A percentile compares a stretch with the other conserved stretches of the same genome.
phyloP scores from a whole-genome alignment of 2,888 invertebrate genomes.

The Frankliniella intonsa region DNA sequence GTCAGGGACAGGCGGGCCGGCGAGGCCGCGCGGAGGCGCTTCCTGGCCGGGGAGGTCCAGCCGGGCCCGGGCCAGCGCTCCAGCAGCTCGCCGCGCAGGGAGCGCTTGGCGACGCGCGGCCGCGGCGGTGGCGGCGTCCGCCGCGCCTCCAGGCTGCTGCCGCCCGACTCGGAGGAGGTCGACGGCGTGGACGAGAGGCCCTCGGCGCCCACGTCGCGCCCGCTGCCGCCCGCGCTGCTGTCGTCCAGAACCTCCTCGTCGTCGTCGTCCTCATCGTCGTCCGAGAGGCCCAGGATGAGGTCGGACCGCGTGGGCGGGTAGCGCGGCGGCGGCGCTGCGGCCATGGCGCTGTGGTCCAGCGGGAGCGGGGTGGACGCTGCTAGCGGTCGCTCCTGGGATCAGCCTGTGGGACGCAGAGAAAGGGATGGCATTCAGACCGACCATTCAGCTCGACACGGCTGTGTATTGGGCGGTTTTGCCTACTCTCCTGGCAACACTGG shows the following conservation, averaged over 20 bases:
- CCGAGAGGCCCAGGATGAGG: constrained; percentile 10
- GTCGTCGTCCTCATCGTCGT: not conserved
- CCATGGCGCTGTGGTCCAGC: not conserved
- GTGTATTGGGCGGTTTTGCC: no score
- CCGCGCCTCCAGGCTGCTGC: constrained; percentile 11
- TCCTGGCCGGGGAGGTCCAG: not conserved
- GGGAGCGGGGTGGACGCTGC: no score
- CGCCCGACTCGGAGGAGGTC: not conserved
- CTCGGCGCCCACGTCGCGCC: not conserved
- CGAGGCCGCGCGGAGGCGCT: constrained; percentile 8
- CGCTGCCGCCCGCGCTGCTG: not conserved
- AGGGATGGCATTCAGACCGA: no score
- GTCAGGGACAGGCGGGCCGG: not conserved
- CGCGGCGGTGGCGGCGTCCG: not conserved
- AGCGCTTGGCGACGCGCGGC: constrained; percentile 8
- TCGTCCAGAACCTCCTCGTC: not conserved
- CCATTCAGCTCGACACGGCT: no score
- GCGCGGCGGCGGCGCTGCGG: not conserved
- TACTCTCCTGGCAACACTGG: no score
- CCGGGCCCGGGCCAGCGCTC: constrained; percentile 10
- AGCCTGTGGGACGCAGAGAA: no score
- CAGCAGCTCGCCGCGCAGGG: constrained; percentile 7
- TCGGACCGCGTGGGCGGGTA: not conserved
- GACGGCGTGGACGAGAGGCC: not conserved
- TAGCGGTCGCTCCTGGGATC: no score